A percentile compares a stretch with the other conserved stretches of the same genome.
These are phyloP conservation scores for Himalopsyche phryganea DNA, from an alignment of 1,140 invertebrate genomes.

Conservation along the genomic window DNA sequence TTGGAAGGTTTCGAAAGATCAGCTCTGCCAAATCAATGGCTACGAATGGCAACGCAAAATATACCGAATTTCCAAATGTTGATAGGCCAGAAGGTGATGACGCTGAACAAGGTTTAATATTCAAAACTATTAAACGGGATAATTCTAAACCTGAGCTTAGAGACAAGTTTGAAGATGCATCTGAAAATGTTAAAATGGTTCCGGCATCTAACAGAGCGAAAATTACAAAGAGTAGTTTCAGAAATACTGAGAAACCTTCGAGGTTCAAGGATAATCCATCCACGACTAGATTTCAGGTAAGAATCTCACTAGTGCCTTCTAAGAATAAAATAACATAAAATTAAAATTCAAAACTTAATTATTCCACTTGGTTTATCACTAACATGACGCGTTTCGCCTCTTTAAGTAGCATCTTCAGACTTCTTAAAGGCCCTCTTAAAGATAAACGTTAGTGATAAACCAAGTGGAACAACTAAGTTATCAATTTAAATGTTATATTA, in stretches of 20 bases:
- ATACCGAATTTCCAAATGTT: conserved; percentile 39
- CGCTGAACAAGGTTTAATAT: conserved; percentile 43
- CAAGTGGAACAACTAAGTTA: too few relatives aligned
- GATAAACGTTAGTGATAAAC: too few relatives aligned
- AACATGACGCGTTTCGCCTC: too few relatives aligned
- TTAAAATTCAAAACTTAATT: too few relatives aligned
- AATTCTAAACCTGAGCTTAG: conserved; percentile 38
- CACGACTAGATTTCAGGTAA: conserved; percentile 57
- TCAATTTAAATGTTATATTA: too few relatives aligned
- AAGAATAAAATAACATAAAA: too few relatives aligned
- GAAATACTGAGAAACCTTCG: conserved; percentile 58
- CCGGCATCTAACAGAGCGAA: conserved; percentile 30
- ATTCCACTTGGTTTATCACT: too few relatives aligned
- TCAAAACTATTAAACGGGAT: conserved; percentile 38
- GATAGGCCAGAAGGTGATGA: conserved; percentile 36
- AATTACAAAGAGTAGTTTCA: conserved; percentile 58
- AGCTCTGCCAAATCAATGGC: conserved; percentile 53
- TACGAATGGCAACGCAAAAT: conserved; percentile 49
- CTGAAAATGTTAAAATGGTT: conserved; percentile 33
- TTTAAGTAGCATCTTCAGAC: too few relatives aligned
- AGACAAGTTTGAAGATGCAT: conserved; percentile 32
- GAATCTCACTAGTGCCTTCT: not conserved
- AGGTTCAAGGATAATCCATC: conserved; percentile 57
- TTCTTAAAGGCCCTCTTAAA: too few relatives aligned
- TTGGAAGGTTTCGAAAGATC: conserved; percentile 51